phyloP scores from a whole-genome alignment of 2,888 invertebrate species.

The Antheraea yamamai region DNA sequence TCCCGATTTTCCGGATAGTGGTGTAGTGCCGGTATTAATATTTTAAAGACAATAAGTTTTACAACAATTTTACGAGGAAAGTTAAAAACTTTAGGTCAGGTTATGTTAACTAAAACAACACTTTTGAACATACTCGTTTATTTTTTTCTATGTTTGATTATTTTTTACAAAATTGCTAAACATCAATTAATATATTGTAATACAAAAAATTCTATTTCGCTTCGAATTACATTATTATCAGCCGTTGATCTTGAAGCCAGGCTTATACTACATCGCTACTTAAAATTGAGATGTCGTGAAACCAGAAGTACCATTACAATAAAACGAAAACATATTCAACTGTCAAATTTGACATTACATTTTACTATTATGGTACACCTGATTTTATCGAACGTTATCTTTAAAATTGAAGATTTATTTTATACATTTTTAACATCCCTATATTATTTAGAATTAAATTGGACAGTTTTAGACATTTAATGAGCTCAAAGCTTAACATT shows the following conservation, averaged over 20 bases:
- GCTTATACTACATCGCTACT: conserved; percentile 22
- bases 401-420: not conserved
- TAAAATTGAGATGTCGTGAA: conserved; percentile 18
- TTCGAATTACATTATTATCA: conserved; percentile 27
- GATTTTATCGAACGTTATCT: not conserved
- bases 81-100: no score
- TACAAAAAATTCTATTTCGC: conserved; percentile 31
- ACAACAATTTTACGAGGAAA: no score
- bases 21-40: no score
- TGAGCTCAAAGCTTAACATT: conserved; percentile 7
- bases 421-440: not conserved
- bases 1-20: no score
- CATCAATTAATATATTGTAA: conserved; percentile 29
- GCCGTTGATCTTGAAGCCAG: conserved; percentile 24
- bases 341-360: conserved; percentile 6
- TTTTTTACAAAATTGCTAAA: conserved; percentile 38
- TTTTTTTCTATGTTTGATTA: conserved; percentile 33
- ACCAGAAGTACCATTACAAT: conserved; percentile 14
- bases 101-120: conserved; percentile 11
- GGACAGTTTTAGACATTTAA: conserved; percentile 5
- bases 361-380: conserved; percentile 12
- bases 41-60: no score
- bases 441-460: conserved; percentile 12
- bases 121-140: conserved; percentile 27
- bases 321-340: not conserved